Conservation (phyloP, 1,140 invertebrate genomes). For the Stegodyphus mimosarum region DNA sequence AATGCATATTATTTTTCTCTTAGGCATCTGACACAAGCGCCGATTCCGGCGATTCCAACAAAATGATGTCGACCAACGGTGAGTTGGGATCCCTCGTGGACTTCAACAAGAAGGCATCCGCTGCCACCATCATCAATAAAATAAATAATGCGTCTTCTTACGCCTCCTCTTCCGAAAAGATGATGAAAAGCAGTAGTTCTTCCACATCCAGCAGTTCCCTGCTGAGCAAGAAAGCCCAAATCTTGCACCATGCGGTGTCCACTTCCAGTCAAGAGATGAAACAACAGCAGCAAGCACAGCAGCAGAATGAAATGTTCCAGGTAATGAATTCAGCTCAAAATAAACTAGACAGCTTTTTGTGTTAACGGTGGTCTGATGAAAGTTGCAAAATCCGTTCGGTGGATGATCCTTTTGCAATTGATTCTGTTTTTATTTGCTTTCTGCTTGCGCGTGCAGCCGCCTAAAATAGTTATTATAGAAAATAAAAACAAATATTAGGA, state of each 20-base stretch:
- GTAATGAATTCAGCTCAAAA: background rate
- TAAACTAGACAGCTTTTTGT: too few relatives aligned
- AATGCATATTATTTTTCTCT: background rate
- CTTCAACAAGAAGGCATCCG: conserved; percentile 46
- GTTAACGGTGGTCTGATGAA: too few relatives aligned
- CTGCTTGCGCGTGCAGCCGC: too few relatives aligned
- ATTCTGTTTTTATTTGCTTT: too few relatives aligned
- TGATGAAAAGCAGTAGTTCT: conserved; percentile 43
- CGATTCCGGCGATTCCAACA: conserved; percentile 21
- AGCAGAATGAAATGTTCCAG: conserved; percentile 54
- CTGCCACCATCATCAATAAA: conserved; percentile 51
- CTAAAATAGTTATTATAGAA: too few relatives aligned
- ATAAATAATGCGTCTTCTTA: conserved; percentile 38
- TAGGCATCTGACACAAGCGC: conserved; percentile 7
- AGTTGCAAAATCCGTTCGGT: too few relatives aligned
- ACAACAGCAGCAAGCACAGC: conserved; percentile 41
- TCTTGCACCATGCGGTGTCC: conserved; percentile 8
- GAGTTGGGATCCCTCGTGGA: conserved; percentile 55
- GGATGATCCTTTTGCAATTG: too few relatives aligned
- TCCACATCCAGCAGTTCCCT: conserved; percentile 12
- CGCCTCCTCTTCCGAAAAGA: conserved; percentile 34
- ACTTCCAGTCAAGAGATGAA: conserved; percentile 22
- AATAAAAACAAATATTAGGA: too few relatives aligned
- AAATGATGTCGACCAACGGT: conserved; percentile 59
- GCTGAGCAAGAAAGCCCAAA: conserved; percentile 53